A percentile compares a stretch with the other conserved stretches of the same genome.
These are phyloP conservation scores for Psilanteris sp. DNA, from an alignment of 1,140 invertebrate genomes.

Conservation along the genomic window DNA sequence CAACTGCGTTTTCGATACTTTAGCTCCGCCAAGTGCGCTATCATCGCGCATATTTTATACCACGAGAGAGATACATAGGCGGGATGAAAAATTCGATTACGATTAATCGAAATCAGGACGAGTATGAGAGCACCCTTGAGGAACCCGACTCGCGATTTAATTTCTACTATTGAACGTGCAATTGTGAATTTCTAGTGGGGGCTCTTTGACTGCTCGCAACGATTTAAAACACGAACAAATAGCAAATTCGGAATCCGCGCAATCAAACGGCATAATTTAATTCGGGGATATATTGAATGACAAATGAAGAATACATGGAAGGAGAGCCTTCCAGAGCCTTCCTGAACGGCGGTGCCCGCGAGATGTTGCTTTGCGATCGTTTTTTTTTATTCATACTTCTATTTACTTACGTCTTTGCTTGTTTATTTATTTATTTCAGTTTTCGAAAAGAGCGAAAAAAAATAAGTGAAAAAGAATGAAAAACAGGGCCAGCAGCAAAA, in stretches of 20 bases:
- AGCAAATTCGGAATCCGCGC: neutral
- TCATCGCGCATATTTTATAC: constrained; percentile 8
- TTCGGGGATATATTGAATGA: constrained; percentile 3
- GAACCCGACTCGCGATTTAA: constrained; percentile 1
- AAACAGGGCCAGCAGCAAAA: no score
- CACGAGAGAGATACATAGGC: neutral
- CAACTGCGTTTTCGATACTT: constrained; percentile 25
- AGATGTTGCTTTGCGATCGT: no score
- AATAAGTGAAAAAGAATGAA: no score
- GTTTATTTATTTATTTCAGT: no score
- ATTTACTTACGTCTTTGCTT: no score
- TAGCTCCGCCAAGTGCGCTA: constrained; percentile 7
- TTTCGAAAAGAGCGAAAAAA: no score
- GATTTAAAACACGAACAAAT: constrained; percentile 16
- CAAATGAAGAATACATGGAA: no score
- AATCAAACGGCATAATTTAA: constrained; percentile 7
- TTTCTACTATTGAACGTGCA: constrained; percentile 4
- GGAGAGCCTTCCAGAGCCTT: no score
- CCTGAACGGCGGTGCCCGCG: no score
- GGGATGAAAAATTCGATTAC: constrained; percentile 22
- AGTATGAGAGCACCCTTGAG: neutral
- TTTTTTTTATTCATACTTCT: no score
- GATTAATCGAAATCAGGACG: constrained; percentile 13
- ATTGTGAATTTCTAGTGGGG: constrained; percentile 14
- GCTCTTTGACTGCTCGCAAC: constrained; percentile 2